Percentiles rank a stretch among this genome's conserved stretches.
These are phyloP conservation scores for Pheosia gnoma DNA, from an alignment of 2,888 invertebrate species.

Conservation along the genomic window DNA sequence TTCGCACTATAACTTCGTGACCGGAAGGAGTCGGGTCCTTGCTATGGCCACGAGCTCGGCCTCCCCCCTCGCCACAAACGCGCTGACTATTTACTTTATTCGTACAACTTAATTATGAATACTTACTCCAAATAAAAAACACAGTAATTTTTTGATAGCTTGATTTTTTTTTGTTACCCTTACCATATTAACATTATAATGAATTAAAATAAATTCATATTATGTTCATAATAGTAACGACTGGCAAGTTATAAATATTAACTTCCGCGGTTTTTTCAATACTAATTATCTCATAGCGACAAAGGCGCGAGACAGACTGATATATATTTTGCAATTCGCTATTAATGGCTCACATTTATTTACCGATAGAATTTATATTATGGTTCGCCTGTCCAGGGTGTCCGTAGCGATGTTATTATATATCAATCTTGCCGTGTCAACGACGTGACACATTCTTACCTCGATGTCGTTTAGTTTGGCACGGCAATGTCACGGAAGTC, in stretches of 20 bases:
- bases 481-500: neutral
- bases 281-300: slow-evolving; percentile 37
- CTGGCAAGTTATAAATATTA: slow-evolving; percentile 33
- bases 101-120: slow-evolving; percentile 1
- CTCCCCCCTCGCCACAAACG: slow-evolving; percentile 18
- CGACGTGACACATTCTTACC: slow-evolving; percentile 4
- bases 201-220: slow-evolving; percentile 26
- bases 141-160: neutral
- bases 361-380: slow-evolving; percentile 35
- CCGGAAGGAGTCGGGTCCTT: slow-evolving; percentile 61
- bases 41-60: slow-evolving; percentile 39
- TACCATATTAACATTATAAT: slow-evolving; percentile 13
- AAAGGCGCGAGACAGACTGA: slow-evolving; percentile 34
- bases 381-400: slow-evolving; percentile 33
- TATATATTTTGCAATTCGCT: slow-evolving; percentile 37
- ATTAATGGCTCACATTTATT: slow-evolving; percentile 39
- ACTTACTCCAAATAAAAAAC: neutral
- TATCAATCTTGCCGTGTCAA: slow-evolving; percentile 18
- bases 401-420: slow-evolving; percentile 14
- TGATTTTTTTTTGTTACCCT: slow-evolving; percentile 1
- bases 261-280: slow-evolving; percentile 52
- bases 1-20: slow-evolving; percentile 52
- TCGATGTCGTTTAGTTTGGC: neutral
- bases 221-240: slow-evolving; percentile 38
- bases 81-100: slow-evolving; percentile 24